Evolutionary conservation across 2,888 invertebrate genomes (phyloP), one percentile per base, ranked within the genome.

Genomic region (Trachelus iudaicus): DNA sequence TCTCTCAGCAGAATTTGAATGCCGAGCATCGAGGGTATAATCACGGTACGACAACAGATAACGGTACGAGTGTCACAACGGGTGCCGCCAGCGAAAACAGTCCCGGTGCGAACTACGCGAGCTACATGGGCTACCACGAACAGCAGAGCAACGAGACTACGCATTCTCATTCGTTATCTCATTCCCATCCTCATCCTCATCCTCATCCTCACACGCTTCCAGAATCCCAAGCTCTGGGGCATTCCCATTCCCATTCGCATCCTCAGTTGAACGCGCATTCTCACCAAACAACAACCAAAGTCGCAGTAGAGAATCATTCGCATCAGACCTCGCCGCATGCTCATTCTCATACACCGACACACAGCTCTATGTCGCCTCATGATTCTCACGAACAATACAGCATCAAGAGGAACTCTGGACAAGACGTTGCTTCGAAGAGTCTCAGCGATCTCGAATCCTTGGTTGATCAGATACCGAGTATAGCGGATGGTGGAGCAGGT

Each of bases 381-480:
- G 31, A 74, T 82, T 89, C 90, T 0, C 91, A 91, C 83, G 91
- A 91, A 75, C 90, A 91, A 79, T 91, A 91, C 81, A 88, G 86
- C 4, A 88, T 90, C 76, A 91, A 91, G 80, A 87, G 90, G 79
- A 89, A 85, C 76, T 81, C 87, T 30, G 89, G 89, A 69, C 95
- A 95, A 88, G 97, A 97, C 92, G 96, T 97, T 68, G 95, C 97
- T n/a, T 95, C 96, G 37, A 97, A 97, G 91, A 96, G 96, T 86
- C 93, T 97, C 75, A 97, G 97, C 31, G 97, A 97, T 33, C 93
- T 97, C 74, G 97, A 97, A 92, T 97, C 97, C 71, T 93, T 97
- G 75, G 97, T 97, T 82, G 97, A 97, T 92, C 97, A 97, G 93
- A 97, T 97, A 92, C 97, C 97, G 76, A 96, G 96, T 87, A 96